Evolutionary conservation across 2,797 vertebrate species (phyloP).

Genomic region (Anguilla pacifica): DNA sequence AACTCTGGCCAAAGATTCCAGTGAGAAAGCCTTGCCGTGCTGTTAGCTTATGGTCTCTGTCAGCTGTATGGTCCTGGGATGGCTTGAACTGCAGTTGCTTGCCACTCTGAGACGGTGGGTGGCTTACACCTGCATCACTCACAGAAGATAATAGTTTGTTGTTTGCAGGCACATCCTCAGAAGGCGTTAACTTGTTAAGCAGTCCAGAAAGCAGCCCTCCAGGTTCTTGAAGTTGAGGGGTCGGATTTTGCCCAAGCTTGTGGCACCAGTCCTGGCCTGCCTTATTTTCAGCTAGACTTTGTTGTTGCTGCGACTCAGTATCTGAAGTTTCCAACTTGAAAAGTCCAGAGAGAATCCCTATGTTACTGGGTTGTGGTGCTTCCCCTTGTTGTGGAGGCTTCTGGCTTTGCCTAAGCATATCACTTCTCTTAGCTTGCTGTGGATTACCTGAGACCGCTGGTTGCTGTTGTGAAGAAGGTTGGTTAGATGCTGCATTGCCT

Average conservation of each 20-base stretch:
- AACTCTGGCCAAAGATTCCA: conserved; percentile 72
- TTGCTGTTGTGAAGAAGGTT: conserved; percentile 51
- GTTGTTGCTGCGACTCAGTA: conserved; percentile 56
- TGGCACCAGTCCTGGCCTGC: conserved; percentile 12
- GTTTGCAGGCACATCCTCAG: conserved; percentile 58
- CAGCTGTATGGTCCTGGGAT: conserved; percentile 57
- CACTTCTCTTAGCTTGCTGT: conserved; percentile 46
- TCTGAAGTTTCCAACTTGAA: conserved; percentile 75
- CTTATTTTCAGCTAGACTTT: conserved; percentile 46
- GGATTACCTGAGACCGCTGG: conserved; percentile 38
- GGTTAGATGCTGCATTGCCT: conserved; percentile 58
- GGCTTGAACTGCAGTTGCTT: conserved; percentile 66
- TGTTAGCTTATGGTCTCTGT: conserved; percentile 66
- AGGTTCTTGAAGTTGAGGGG: conserved; percentile 58
- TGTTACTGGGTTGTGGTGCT: conserved; percentile 59
- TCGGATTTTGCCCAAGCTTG: conserved; percentile 47
- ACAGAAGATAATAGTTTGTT: conserved; percentile 43
- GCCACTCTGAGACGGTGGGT: conserved; percentile 67
- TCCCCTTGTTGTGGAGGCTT: conserved; percentile 39
- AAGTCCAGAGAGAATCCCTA: conserved; percentile 78
- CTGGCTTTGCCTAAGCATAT: conserved; percentile 35
- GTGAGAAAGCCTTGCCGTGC: conserved; percentile 76
- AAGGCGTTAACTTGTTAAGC: conserved; percentile 66
- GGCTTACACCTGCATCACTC: conserved; percentile 51
- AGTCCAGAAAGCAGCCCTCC: conserved; percentile 69